Base-by-base conservation (phyloP, 2,797 vertebrate species). In the Scomberomorus guttatus region DNA sequence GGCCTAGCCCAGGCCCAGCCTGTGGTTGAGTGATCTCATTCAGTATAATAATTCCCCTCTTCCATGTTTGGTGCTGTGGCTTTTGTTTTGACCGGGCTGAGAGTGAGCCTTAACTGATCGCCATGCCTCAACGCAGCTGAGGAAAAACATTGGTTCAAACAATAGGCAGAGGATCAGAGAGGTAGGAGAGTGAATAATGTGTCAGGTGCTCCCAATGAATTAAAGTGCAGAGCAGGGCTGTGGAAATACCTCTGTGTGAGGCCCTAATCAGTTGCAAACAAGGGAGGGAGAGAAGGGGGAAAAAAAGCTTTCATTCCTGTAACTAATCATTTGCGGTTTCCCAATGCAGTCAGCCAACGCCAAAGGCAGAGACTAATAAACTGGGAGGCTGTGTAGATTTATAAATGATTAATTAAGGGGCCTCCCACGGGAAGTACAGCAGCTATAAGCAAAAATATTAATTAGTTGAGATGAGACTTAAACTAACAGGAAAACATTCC, bases 331-430 rank as follows among this genome's bases (percentile, higher is more conserved):
- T 95, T 94, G 93, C 85, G 93, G 95, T 96, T 96, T 95, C 95
- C 95, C 94, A 94, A 93, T 94, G 95, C 94, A 95, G 95, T 92
- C 93, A 92, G 93, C 94, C 93, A 93, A 91, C 89, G 95, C 95
- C 95, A 93, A 95, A 94, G 94, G 95, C 95, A 94, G 95, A 95
- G 93, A 93, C 94, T 94, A 95, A 95, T 96, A 96, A 96, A 96
- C 95, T 94, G 94, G 93, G 93, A 95, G 94, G 94, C 94, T 95
- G 94, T 94, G 95, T 94, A 95, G 95, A 96, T 96, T 96, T 95
- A 96, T 96, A 95, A 96, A 96, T 96, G 95, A 96, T 96, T 96
- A 95, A 96, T 96, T 96, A 95, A 95, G 93, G 86, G 87, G 88
- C 82, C 90, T 95, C 95, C 92, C 93, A 76, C n/a, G 91, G 94